Conservation (phyloP, 2,888 invertebrate genomes). For the Melinaea marsaeus region DNA sequence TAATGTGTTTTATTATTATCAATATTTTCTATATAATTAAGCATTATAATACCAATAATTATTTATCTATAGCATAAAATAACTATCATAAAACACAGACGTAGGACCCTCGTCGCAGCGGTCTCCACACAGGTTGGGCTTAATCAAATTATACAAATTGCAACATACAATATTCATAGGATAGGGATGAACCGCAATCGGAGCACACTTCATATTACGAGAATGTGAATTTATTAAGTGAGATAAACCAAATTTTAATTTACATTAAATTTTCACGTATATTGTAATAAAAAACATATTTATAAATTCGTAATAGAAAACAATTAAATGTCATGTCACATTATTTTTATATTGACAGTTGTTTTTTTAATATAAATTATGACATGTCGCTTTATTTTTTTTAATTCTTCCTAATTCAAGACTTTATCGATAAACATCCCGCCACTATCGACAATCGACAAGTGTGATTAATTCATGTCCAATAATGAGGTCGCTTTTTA, state of each 20-base stretch:
- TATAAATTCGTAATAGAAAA: no score
- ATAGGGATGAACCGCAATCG: constrained; percentile 44
- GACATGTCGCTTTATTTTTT: no score
- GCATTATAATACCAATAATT: neutral
- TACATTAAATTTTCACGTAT: no score
- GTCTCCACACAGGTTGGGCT: constrained; percentile 49
- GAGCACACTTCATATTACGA: constrained; percentile 23
- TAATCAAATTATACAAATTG: constrained; percentile 78
- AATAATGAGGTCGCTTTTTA: constrained; percentile 70
- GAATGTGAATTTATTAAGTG: constrained; percentile 22
- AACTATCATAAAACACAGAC: constrained; percentile 17
- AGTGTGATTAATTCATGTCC: constrained; percentile 72
- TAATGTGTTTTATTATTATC: no score
- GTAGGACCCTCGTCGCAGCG: constrained; percentile 22
- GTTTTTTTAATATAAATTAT: no score
- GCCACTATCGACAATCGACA: constrained; percentile 53
- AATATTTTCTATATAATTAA: neutral
- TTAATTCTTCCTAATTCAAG: no score
- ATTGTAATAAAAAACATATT: no score
- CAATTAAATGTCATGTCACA: no score
- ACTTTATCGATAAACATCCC: constrained; percentile 30
- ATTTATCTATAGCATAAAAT: neutral
- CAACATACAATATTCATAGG: constrained; percentile 74
- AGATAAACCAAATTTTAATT: constrained; percentile 6
- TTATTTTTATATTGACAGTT: no score